Evolutionary conservation across 2,113 vertebrate species (phyloP).

Genomic region (Oryzias celebensis): DNA sequence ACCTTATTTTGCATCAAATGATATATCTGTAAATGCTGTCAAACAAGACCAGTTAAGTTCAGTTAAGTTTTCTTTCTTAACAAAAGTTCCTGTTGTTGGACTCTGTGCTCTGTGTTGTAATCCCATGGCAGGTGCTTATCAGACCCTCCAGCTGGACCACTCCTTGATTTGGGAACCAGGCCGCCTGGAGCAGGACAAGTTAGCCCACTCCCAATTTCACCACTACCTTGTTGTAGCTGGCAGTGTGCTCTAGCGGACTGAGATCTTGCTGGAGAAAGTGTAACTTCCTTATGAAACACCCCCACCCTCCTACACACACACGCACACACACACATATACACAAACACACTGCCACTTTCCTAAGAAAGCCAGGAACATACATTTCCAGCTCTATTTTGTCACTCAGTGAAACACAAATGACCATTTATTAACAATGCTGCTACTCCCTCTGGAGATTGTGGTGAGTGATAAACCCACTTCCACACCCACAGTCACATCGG

Average conservation of each 20-base stretch:
- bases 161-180: conserved; percentile 72
- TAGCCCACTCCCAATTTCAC: conserved; percentile 76
- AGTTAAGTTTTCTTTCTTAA: conserved; percentile 16
- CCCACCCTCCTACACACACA: background rate
- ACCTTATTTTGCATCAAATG: background rate
- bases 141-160: conserved; percentile 73
- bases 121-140: conserved; percentile 79
- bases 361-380: conserved; percentile 21
- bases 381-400: conserved; percentile 50
- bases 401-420: conserved; percentile 44
- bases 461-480: conserved; percentile 38
- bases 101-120: conserved; percentile 14
- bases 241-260: conserved; percentile 74
- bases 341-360: conserved; percentile 34
- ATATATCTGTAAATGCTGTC: conserved; percentile 26
- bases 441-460: conserved; percentile 38
- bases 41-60: background rate
- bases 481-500: conserved; percentile 37
- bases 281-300: conserved; percentile 77
- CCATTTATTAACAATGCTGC: conserved; percentile 55
- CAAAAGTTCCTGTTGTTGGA: conserved; percentile 26
- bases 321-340: no score
- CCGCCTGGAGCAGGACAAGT: conserved; percentile 46
- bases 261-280: conserved; percentile 81
- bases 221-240: conserved; percentile 84